Percentiles rank a stretch among this genome's conserved stretches.
Conservation (phyloP, 2,113 vertebrate species). For the Micromys minutus region DNA sequence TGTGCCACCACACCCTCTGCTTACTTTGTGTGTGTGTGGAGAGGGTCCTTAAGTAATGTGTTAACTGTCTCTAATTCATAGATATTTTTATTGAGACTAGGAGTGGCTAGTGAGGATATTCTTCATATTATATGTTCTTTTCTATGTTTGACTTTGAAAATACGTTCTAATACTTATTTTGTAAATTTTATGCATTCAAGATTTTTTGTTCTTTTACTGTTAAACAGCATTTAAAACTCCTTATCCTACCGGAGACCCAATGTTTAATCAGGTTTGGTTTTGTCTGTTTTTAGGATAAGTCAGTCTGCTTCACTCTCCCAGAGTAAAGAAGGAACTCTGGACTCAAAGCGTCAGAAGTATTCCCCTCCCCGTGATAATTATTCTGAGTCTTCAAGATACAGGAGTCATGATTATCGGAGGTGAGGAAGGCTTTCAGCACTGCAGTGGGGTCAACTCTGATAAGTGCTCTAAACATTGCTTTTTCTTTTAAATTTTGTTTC, state of each 20-base stretch:
- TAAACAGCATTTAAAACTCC: slow-evolving; percentile 37
- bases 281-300: slow-evolving; percentile 84
- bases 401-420: slow-evolving; percentile 88
- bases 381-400: slow-evolving; percentile 89
- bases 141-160: slow-evolving; percentile 31
- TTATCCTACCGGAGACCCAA: slow-evolving; percentile 49
- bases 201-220: slow-evolving; percentile 46
- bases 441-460: neutral
- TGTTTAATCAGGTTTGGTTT: slow-evolving; percentile 44
- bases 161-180: slow-evolving; percentile 15
- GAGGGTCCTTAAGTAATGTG: neutral
- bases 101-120: neutral
- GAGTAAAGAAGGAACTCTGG: slow-evolving; percentile 78
- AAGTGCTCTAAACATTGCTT: neutral
- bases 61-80: slow-evolving; percentile 27
- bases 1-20: too few relatives aligned
- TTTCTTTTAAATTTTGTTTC: slow-evolving; percentile 38
- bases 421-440: slow-evolving; percentile 76
- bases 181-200: slow-evolving; percentile 18
- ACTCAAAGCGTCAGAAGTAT: slow-evolving; percentile 82
- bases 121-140: slow-evolving; percentile 9
- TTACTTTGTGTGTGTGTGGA: neutral
- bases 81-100: slow-evolving; percentile 41
- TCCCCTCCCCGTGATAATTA: slow-evolving; percentile 86
- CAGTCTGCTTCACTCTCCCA: slow-evolving; percentile 80